Evolutionary conservation across 2,888 invertebrate genomes (phyloP), one percentile per base, ranked within the genome.

Genomic region (Troides oblongomaculatus): DNA sequence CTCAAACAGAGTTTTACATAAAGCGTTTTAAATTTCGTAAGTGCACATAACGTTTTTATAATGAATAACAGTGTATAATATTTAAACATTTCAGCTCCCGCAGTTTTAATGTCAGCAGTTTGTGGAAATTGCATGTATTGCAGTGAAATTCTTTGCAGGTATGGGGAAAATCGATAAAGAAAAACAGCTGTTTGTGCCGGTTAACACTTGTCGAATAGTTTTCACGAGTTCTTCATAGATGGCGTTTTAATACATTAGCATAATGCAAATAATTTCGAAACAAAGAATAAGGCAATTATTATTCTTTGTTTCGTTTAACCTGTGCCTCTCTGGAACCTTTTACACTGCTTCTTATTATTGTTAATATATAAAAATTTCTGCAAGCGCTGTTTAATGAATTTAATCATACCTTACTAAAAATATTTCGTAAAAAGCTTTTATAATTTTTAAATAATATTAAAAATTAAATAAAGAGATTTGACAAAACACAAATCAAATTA

Each of bases 131-230:
- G 79, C 78, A 81, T 78, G 77, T 79, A 83, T 67, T 85, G 86
- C 84, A 83, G 87, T 84, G 83, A 85, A 88, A 81, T 84, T 83
- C 79, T 73, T 81, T 81, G 84, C 81, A 81, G 83, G 80, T 82
- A 77, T 71, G 72, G 71, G 65, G 77, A 81, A 86, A 89, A 91
- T 91, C 91, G 80, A 91, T 91, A 85, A 36, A 60, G 14, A 72
- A 65, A 75, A 88, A 86, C 90, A 89, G 90, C 89, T 89, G 90
- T 82, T 84, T 74, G 74, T 66, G 71, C 73, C 70, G 62, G 72
- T 66, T 66, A 39, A 70, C 65, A 43, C 63, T 50, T 64, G 62
- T 72, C 62, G 57, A 61, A 8, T 46, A 43, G 64, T 59, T 71
- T 68, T 10, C 43, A 21, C 12, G 57, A 23, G 18, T 2, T 12